These are phyloP conservation scores for Rhea pennata DNA, from an alignment of 2,113 vertebrate genomes.

Conservation along the genomic window DNA sequence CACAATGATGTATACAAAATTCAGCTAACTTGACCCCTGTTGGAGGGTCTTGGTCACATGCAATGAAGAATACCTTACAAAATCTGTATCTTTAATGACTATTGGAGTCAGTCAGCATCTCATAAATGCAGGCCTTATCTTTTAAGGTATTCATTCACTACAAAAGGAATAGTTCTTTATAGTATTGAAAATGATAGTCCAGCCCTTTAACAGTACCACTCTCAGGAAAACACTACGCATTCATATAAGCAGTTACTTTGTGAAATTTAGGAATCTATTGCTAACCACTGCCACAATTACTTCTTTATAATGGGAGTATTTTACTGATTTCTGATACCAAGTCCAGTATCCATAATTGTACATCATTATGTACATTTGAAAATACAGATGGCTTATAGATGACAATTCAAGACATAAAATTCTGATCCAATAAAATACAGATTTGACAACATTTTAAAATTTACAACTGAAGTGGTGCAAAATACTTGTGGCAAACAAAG, in stretches of 20 bases:
- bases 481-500: background rate
- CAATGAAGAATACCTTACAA: background rate
- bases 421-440: background rate
- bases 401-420: background rate
- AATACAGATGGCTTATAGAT: background rate
- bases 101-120: background rate
- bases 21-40: background rate
- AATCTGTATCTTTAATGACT: background rate
- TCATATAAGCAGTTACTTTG: background rate
- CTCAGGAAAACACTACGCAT: background rate
- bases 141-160: background rate
- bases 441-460: background rate
- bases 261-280: background rate
- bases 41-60: background rate
- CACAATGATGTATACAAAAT: background rate
- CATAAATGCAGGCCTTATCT: background rate
- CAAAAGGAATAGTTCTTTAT: background rate
- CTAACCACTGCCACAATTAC: background rate
- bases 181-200: background rate
- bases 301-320: background rate
- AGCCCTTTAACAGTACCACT: background rate
- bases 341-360: background rate
- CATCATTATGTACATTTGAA: background rate
- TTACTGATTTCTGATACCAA: background rate
- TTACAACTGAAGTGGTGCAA: background rate